Percentiles rank a stretch among this genome's conserved stretches.
These are phyloP conservation scores for Nomada flava DNA, from an alignment of 2,888 invertebrate genomes.

Conservation along the genomic window DNA sequence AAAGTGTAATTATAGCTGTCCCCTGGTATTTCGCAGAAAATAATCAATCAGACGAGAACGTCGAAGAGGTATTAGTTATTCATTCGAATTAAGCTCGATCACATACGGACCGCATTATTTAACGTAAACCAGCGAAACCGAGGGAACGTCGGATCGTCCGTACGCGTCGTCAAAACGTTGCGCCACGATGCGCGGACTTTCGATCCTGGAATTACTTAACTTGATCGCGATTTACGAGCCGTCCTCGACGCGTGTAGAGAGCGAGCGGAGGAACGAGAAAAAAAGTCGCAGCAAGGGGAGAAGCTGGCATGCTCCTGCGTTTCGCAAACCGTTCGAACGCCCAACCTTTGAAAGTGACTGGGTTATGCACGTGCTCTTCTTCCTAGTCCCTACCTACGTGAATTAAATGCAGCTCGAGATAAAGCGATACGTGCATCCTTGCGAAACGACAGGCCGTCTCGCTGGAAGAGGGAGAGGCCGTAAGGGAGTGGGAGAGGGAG, in stretches of 20 bases:
- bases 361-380: constrained; percentile 75
- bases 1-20: too few species aligned
- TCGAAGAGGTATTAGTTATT: too few species aligned
- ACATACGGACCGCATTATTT: too few species aligned
- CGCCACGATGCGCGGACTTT: constrained; percentile 52
- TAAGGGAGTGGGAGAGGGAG: constrained; percentile 8
- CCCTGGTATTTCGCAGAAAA: too few species aligned
- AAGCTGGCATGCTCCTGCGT: constrained; percentile 69
- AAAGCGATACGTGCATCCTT: constrained; percentile 73
- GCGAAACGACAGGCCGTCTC: constrained; percentile 70
- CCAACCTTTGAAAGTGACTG: constrained; percentile 75
- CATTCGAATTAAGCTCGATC: too few species aligned
- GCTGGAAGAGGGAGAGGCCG: constrained; percentile 27
- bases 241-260: constrained; percentile 57
- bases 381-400: constrained; percentile 75
- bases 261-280: neutral
- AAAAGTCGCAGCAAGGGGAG: constrained; percentile 28
- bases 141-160: neutral
- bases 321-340: constrained; percentile 74
- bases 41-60: too few species aligned
- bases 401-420: constrained; percentile 72
- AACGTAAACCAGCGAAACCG: too few species aligned
- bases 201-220: constrained; percentile 68
- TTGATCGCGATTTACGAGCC: constrained; percentile 63
- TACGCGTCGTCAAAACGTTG: constrained; percentile 56